These are phyloP conservation scores for Noctua fimbriata DNA, from an alignment of 2,888 invertebrate species.

Conservation along the genomic window DNA sequence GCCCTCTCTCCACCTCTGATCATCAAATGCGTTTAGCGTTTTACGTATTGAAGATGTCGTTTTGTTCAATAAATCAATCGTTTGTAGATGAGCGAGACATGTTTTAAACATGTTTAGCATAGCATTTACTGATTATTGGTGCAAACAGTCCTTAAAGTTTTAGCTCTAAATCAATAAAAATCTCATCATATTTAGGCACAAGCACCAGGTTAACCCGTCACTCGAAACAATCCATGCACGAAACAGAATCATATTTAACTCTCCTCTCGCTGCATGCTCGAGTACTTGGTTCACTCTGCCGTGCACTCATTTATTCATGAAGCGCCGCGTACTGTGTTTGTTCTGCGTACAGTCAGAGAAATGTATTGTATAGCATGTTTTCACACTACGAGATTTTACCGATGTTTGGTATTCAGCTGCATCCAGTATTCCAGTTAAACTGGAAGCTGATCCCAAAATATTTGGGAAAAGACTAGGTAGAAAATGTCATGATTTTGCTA, in stretches of 20 bases:
- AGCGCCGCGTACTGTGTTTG: constrained; percentile 33
- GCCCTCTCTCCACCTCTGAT: not conserved
- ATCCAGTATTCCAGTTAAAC: not conserved
- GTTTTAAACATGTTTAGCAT: not conserved
- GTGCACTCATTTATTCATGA: constrained; percentile 60
- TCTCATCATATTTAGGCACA: not conserved
- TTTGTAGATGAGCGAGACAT: not conserved
- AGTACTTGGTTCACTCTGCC: constrained; percentile 39
- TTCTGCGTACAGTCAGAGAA: constrained; percentile 21
- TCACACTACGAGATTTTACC: not conserved
- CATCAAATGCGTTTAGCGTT: not conserved
- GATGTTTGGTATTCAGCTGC: not conserved
- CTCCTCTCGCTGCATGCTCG: constrained; percentile 12
- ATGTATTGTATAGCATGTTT: constrained; percentile 16
- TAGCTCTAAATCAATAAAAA: not conserved
- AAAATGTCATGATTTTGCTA: too few relatives aligned
- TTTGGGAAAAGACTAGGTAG: not conserved
- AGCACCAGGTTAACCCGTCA: not conserved
- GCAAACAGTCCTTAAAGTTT: not conserved
- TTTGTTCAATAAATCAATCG: not conserved
- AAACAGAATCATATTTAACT: constrained; percentile 35
- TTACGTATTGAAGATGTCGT: not conserved
- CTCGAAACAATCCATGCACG: constrained; percentile 15
- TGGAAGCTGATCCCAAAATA: not conserved
- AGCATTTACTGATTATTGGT: not conserved